Percentiles rank a stretch among this genome's conserved stretches.
These are phyloP conservation scores for Octopus bimaculoides DNA, from an alignment of 1,140 invertebrate species.

Conservation along the genomic window DNA sequence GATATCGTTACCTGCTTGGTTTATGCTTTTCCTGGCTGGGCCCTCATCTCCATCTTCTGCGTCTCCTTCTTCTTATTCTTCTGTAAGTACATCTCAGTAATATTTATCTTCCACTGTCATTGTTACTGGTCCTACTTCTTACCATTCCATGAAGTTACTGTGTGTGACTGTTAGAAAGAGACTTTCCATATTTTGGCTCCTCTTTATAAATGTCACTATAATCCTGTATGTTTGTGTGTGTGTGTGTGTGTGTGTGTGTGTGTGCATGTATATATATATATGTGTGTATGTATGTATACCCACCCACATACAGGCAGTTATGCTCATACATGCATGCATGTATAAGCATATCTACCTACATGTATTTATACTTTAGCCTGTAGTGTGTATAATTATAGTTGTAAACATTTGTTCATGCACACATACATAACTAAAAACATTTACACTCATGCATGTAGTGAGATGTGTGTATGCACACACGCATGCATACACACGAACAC, in stretches of 20 bases:
- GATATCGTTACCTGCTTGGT: too few species aligned
- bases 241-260: neutral
- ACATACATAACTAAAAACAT: neutral
- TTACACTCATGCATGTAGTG: neutral
- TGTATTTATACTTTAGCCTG: neutral
- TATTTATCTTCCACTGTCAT: too few species aligned
- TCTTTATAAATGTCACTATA: neutral
- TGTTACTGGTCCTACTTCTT: too few species aligned
- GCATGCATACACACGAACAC: neutral
- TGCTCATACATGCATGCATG: neutral
- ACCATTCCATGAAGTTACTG: too few species aligned
- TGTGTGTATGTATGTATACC: neutral
- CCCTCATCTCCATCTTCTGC: too few species aligned
- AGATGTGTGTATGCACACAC: neutral
- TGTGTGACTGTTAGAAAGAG: too few species aligned
- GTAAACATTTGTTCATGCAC: neutral
- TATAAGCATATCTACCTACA: neutral
- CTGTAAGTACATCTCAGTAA: too few species aligned
- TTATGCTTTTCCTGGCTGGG: too few species aligned
- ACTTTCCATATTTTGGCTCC: too few species aligned
- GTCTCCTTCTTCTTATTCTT: too few species aligned
- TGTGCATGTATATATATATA: neutral
- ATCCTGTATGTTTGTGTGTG: neutral
- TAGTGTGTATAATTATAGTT: neutral
- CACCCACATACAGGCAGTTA: neutral